These are phyloP conservation scores for Pluvialis apricaria DNA, from an alignment of 2,113 vertebrate species.

Conservation along the genomic window DNA sequence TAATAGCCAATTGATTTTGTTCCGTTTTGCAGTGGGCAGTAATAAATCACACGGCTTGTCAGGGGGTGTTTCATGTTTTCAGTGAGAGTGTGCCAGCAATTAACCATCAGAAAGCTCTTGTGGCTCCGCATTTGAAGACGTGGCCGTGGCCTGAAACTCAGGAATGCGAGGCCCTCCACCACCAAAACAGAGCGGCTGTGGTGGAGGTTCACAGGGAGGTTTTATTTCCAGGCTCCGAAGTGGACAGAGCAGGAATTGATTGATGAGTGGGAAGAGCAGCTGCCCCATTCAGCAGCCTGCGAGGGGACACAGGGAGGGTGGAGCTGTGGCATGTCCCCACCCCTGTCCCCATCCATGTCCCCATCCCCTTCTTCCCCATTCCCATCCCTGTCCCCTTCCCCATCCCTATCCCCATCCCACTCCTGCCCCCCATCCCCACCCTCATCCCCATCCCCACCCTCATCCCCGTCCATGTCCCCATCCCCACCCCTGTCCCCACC, in stretches of 20 bases:
- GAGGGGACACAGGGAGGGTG: neutral
- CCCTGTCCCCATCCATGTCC: neutral
- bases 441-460: neutral
- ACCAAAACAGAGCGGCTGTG: constrained; percentile 17
- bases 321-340: neutral
- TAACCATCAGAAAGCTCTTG: constrained; percentile 84
- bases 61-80: constrained; percentile 86
- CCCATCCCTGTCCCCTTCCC: too few relatives aligned
- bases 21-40: constrained; percentile 90
- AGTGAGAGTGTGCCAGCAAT: constrained; percentile 89
- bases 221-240: constrained; percentile 32
- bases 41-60: constrained; percentile 96
- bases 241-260: constrained; percentile 44
- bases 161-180: constrained; percentile 34
- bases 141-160: constrained; percentile 27
- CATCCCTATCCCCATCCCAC: neutral
- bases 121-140: constrained; percentile 67
- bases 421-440: neutral
- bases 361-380: neutral
- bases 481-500: neutral
- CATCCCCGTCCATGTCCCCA: neutral
- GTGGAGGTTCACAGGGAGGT: constrained; percentile 18
- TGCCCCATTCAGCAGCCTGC: neutral
- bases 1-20: constrained; percentile 98
- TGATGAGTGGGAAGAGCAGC: constrained; percentile 44